Conservation (phyloP, 2,797 vertebrate genomes). For the Peromyscus attwateri region DNA sequence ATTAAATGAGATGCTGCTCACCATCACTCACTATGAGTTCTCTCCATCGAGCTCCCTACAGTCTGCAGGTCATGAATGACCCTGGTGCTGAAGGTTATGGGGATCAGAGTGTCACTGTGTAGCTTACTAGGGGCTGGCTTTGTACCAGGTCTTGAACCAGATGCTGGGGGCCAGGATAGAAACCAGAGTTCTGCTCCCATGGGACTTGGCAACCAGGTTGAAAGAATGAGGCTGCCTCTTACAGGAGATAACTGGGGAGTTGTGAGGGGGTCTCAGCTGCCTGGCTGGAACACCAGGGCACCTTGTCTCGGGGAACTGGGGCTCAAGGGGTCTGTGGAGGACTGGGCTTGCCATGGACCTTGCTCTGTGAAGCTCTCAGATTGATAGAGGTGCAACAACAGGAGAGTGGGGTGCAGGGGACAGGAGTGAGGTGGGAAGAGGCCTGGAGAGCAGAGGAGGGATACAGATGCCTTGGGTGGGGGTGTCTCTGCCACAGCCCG, state of each 20-base stretch:
- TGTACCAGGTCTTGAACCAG: background rate
- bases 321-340: background rate
- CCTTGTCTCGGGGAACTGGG: background rate
- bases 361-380: background rate
- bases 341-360: background rate
- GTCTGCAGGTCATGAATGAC: background rate
- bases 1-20: background rate
- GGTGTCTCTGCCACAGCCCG: background rate
- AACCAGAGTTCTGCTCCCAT: background rate
- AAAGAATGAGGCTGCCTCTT: background rate
- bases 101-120: background rate
- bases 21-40: background rate
- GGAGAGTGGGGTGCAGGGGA: too few relatives aligned
- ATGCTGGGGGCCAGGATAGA: background rate
- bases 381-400: background rate
- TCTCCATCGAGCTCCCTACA: background rate
- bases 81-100: background rate
- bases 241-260: background rate
- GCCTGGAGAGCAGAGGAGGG: accelerated
- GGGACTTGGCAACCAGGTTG: background rate
- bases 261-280: background rate
- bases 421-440: background rate
- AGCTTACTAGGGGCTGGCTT: background rate
- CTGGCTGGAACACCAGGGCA: accelerated
- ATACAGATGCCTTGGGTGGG: accelerated